Base-by-base conservation (phyloP, 1,140 invertebrate genomes). In the Diorhabda carinulata region DNA sequence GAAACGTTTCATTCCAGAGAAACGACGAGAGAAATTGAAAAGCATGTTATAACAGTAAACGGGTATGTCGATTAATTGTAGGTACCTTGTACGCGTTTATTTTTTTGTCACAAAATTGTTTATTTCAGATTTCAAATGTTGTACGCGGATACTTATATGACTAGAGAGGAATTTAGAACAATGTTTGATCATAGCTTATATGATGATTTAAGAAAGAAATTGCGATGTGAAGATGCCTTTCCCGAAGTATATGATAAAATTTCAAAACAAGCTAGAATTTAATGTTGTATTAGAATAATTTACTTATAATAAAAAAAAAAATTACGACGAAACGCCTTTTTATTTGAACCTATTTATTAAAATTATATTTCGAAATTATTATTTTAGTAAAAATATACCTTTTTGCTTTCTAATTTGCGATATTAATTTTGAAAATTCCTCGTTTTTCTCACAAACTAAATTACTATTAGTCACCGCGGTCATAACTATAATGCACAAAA, bases 171-270 rank as follows among this genome's bases (percentile, higher is more conserved):
- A 80, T 95, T 94, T 78, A 80, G 89, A n/a, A 73, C 84, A 63
- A 95, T 95, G 92, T 95, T 94, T 82, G 90, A 94, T 78, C 91
- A 93, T 77, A 80, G 79, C 2, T 81, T 94, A 0, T 95, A 95
- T 75, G 91, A 94, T 72, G 86, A 84, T 78, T 80, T 93, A 68
- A 81, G 92, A 62, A 79, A 84, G 5, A 78, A 82, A 43, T 80
- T 89, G 3, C 47, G 73, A 6, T 92, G 90, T 80, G 81, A 86
- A 71, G 84, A 87, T 25, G 92, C 92, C 1, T 94, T 95, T 78
- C 92, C 92, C 1, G 90, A 92, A 76, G 87, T 95, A 2, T 95
- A 93, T 78, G 91, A 91, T 52, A 95, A 95, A 83, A 87, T 95
- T 42, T 91, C 87, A 72, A 85, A 86, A 70, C 81, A 81, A 74